Evolutionary conservation across 2,888 invertebrate genomes (phyloP), one percentile per base, ranked within the genome.

Genomic region (Xestia rhomboidea): DNA sequence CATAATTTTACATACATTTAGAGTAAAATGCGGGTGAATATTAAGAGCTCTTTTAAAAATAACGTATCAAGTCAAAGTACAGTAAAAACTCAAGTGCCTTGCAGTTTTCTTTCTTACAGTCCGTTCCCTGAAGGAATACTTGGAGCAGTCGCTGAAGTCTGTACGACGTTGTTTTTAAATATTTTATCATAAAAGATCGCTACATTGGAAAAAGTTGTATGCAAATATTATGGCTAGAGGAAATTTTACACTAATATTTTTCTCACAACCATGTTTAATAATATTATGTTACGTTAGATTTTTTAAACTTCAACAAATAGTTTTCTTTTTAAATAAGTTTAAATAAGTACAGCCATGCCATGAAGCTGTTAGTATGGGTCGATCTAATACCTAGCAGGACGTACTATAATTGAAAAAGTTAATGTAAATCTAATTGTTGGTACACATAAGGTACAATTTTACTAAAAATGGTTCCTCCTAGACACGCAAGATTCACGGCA

Each of bases 71-170:
- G 87, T 88, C 86, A 89, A 92, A 89, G 81, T 87, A 88, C 89
- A 85, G 89, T 86, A 88, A 89, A 92, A 91, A 88, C 91, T 91
- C 89, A 88, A 93, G 92, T 91, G 88, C 90, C 89, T 87, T 87
- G 83, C 84, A 90, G 90, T 89, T 91, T 92, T 89, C 89, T 91
- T 91, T 89, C 90, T 87, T 90, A 89, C 84, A 87, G 89, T 89
- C 80, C 74, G 69, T 73, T 86, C 87, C 90, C 89, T 81, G 79
- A 84, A 89, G 89, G 88, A 87, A 91, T 90, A 88, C 83, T 84
- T 74, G 44, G 67, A 81, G 83, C 87, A 88, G 90, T 89, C 87
- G 89, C 87, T 89, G 86, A 73, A 88, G 87, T 83, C 79, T 89
- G 77, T 75, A 79, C 73, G 63, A 72, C 69, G 83, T 85, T 88